Base-by-base conservation (phyloP, 2,113 vertebrate species). In the Sylvicapra grimmia region DNA sequence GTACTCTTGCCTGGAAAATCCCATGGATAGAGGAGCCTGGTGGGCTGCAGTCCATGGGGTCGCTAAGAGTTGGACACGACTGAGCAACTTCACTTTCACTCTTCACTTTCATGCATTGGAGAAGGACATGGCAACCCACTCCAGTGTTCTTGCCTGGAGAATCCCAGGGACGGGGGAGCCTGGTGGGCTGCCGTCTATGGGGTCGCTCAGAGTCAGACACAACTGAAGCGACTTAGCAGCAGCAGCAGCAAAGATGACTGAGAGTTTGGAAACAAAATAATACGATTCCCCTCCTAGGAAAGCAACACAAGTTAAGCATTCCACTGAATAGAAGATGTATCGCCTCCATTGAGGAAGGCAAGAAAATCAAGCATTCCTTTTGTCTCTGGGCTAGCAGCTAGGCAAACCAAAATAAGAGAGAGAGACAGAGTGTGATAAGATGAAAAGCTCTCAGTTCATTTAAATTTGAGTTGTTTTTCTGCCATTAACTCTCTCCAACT, bases 401-500 rank as follows among this genome's bases (percentile, higher is more conserved):
- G 13, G 19, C 44, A 84, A 83, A 95, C 79, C 27, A 91, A 90
- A 91, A 61, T n/a, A 91, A 47, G 75, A 91, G 91, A 93, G 56
- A 80, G 63, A 25, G 80, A 15, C 44, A 23, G 47, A 51, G 16
- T 33, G 33, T 56, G 90, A 94, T 84, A 72, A 97, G 89, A 97
- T 95, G 58, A 75, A 77, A 44, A 8, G 1, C 83, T 75, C 72
- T 98, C 27, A 0, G 58, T 96, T 96, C 93, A 40, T 93, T 97
- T 97, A 86, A 58, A 97, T 96, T 96, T 94, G 0, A 1, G 86
- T 40, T 85, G 80, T 88, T 25, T 90, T 84, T 96, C 90, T 98
- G 97, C 63, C 53, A 89, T 89, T 15, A 21, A 97, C 31, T 97
- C 56, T 85, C 75, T 98, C 58, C 96, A 97, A 96, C 36, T 98